Base-by-base conservation (phyloP, 2,888 invertebrate genomes). In the Glaucopsyche alexis region DNA sequence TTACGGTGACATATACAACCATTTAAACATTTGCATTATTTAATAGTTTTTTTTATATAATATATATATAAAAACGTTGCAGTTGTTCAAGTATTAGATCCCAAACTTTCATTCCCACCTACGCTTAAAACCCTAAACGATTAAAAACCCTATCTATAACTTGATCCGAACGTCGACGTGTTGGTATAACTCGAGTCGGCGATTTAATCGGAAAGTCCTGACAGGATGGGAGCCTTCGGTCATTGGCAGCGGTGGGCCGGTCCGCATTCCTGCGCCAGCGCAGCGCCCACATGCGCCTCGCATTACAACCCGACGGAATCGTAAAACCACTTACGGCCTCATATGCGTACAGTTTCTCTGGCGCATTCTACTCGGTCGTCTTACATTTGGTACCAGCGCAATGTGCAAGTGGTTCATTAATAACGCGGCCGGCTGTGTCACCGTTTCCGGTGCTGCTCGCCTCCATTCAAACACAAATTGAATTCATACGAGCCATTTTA, bases 161-260 rank as follows among this genome's bases (percentile, higher is more conserved):
- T 29, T 29, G 69, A 49, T 69, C 19, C 13, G 9, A 38, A 65
- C 29, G 60, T 2, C 29, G 60, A 14, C 69, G 66, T 42, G 69
- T 16, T 29, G 69, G 49, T 49, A 69, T 49, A 29, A 69, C 19
- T 69, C 69, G 29, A 19, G 69, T 16, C 19, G 16, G 69, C 19
- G 47, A 60, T 76, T 76, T 79, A 82, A 86, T 84, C 85, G 85
- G 85, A 85, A 85, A 82, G 83, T 85, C 85, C 85, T 84, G 85
- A 81, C 84, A 85, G 87, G 88, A 87, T 84, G 85, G 82, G 84
- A 52, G 84, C 85, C 84, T 85, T 88, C 91, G 92, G 92, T 91
- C 92, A 90, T 91, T 91, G 92, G 91, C 91, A 88, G 91, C 90
- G 89, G 88, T 84, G 87, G 89, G 88, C 85, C 87, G 87, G 86